Evolutionary conservation across 2,113 vertebrate species (phyloP).

Genomic region (Hypocryptadius cinnamomeus): DNA sequence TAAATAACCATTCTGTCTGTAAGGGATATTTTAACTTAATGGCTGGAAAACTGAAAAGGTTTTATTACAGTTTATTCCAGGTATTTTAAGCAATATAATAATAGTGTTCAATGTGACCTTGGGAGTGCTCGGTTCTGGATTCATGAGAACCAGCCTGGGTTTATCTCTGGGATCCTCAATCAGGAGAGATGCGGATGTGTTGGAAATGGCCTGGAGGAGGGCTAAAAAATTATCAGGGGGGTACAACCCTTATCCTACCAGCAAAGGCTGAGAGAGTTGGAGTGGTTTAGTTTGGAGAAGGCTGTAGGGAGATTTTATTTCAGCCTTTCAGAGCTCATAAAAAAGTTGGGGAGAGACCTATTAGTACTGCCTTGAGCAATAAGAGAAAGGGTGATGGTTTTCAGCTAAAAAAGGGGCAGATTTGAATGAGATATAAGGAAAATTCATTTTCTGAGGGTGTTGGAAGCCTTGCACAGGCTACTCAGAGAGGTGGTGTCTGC

Average conservation of each 20-base stretch:
- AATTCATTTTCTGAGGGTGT: not conserved
- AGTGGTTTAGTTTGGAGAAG: not conserved
- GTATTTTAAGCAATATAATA: not conserved
- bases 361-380: too few species aligned
- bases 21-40: not conserved
- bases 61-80: not conserved
- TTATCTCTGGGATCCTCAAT: not conserved
- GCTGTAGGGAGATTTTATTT: not conserved
- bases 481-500: not conserved
- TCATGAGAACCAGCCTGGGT: not conserved
- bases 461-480: not conserved
- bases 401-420: not conserved
- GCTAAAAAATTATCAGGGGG: not conserved
- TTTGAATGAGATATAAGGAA: accelerated
- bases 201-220: not conserved
- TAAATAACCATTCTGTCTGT: not conserved
- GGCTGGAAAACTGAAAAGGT: not conserved
- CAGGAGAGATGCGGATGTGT: not conserved
- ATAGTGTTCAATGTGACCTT: not conserved
- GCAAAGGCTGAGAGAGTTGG: not conserved
- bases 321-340: too few species aligned
- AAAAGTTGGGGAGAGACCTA: accelerated
- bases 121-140: not conserved
- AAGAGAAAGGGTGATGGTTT: not conserved
- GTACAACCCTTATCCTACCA: accelerated